Percentiles rank a stretch among this genome's conserved stretches.
These are phyloP conservation scores for Eupithecia exiguata DNA, from an alignment of 2,888 invertebrate genomes.

Conservation along the genomic window DNA sequence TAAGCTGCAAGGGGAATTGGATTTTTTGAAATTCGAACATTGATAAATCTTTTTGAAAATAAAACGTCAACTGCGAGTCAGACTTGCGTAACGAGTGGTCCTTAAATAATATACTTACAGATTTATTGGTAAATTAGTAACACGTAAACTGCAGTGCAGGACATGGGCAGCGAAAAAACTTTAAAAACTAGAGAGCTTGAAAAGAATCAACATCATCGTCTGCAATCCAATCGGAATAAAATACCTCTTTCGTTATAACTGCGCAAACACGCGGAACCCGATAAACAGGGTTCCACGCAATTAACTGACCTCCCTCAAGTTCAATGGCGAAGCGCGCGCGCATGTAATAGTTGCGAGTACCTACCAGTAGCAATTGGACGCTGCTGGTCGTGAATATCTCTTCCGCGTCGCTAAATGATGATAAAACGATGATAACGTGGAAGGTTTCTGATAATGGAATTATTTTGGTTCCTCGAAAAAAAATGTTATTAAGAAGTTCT, in stretches of 20 bases:
- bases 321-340: constrained; percentile 42
- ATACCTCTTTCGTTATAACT: background rate
- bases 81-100: too few relatives aligned
- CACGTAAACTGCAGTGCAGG: too few relatives aligned
- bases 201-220: background rate
- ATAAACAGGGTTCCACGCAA: constrained; percentile 29
- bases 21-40: too few relatives aligned
- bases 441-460: constrained; percentile 6
- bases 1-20: too few relatives aligned
- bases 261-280: constrained; percentile 33
- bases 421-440: background rate
- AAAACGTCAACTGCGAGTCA: too few relatives aligned
- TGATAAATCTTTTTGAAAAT: too few relatives aligned
- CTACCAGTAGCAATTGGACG: constrained; percentile 17
- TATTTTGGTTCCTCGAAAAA: background rate
- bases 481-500: background rate
- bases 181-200: too few relatives aligned
- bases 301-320: constrained; percentile 46
- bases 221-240: background rate
- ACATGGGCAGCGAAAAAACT: too few relatives aligned
- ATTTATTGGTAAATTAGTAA: too few relatives aligned
- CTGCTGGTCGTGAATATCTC: constrained; percentile 1
- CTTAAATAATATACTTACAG: too few relatives aligned
- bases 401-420: constrained; percentile 20
- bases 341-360: constrained; percentile 14